Evolutionary conservation across 2,113 vertebrate genomes (phyloP), one percentile per base, ranked within the genome.

Genomic region (Crotalus viridis): DNA sequence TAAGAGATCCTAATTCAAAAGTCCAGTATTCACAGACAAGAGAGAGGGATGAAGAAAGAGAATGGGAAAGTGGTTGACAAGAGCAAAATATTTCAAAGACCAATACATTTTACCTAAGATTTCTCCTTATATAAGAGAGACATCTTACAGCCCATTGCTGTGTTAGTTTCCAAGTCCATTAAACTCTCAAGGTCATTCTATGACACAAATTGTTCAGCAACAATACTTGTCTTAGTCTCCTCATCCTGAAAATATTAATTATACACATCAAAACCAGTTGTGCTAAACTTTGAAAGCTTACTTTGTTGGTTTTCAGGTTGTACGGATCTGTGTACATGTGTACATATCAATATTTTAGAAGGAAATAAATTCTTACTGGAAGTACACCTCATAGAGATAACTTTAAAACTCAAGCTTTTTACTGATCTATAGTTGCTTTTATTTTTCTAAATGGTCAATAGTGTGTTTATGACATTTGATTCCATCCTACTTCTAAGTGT

Each of bases 161-260:
- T 13, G 13, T 87, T 90, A 69, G 94, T 96, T 96, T 91, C 56
- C 91, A 64, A 96, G 96, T 95, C 91, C 94, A 95, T 96, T 96
- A 96, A 93, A 94, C 87, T 95, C 95, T 94, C 95, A 94, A 94
- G 93, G 95, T 92, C 56, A 93, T 5, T 33, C 87, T 55, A 33
- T 94, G 89, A 94, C 57, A 85, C 64, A 94, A 94, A 91, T 94
- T 90, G 92, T 93, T 94, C 88, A 90, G 81, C 74, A 17, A 57
- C 56, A 52, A 85, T 69, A 85, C 69, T 87, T 64, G 48, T 69
- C 51, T 89, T 87, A 87, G 93, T 48, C 57, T 87, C 57, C 33
- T 92, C 69, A 94, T 69, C 64, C 33, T 5, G 3, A 94, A 92
- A 92, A 46, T 93, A 39, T 88, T 81, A 90, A 92, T 55, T 59